A percentile compares a stretch with the other conserved stretches of the same genome.
Conservation (phyloP, 2,113 vertebrate species). For the Carollia perspicillata region DNA sequence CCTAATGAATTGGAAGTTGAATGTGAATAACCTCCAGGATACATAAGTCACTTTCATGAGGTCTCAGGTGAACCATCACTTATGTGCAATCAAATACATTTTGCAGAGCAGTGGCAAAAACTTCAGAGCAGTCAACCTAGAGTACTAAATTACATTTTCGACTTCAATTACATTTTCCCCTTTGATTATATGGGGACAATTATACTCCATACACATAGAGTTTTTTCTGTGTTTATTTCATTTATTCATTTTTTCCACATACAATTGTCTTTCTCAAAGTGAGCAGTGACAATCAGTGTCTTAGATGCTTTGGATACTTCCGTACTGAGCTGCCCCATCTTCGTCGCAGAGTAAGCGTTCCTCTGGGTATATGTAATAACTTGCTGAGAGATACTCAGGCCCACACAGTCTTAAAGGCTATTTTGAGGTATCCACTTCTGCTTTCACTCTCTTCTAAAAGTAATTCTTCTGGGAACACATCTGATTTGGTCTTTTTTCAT, state of each 20-base stretch:
- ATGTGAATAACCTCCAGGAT: neutral
- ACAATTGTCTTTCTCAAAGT: neutral
- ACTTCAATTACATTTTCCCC: neutral
- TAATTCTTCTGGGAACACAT: neutral
- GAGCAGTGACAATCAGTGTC: neutral
- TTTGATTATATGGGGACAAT: neutral
- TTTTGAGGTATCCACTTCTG: neutral
- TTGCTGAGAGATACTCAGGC: neutral
- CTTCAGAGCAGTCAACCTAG: conserved; percentile 1
- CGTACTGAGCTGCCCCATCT: neutral
- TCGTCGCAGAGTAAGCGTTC: neutral
- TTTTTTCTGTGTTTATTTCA: neutral
- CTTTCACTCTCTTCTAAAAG: neutral
- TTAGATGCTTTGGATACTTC: neutral
- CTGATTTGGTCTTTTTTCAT: neutral
- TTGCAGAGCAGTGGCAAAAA: neutral
- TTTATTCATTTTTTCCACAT: neutral
- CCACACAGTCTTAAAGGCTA: neutral
- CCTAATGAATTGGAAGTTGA: neutral
- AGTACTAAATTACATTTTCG: conserved; percentile 16
- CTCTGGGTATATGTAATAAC: neutral
- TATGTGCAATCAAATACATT: neutral
- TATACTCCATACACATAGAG: neutral
- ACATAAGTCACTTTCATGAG: conserved; percentile 5
- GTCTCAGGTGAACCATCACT: neutral